phyloP scores from a whole-genome alignment of 2,113 vertebrate species.

The Pachyramphus minor region DNA sequence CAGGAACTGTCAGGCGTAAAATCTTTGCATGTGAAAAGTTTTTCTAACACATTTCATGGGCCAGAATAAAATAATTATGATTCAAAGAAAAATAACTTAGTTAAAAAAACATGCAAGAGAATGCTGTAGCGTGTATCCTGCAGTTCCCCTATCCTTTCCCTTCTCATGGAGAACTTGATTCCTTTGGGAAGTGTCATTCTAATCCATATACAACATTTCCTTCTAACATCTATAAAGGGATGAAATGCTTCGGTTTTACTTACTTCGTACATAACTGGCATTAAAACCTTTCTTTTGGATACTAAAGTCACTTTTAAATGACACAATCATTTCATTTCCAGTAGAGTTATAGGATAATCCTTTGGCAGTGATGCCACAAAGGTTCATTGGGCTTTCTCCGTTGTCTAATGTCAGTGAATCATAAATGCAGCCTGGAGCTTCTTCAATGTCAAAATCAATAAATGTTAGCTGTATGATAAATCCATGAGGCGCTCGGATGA shows the following conservation, averaged over 20 bases:
- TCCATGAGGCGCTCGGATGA: constrained; percentile 85
- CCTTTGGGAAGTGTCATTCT: neutral
- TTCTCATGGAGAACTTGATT: neutral
- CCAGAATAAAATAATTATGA: neutral
- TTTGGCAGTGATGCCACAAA: constrained; percentile 91
- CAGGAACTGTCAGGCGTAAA: neutral
- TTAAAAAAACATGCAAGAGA: neutral
- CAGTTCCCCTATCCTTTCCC: neutral
- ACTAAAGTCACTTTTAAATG: constrained; percentile 93
- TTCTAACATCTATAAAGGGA: constrained; percentile 7
- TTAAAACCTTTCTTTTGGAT: constrained; percentile 95
- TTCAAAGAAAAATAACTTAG: neutral
- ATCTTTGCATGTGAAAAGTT: neutral
- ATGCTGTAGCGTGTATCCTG: neutral
- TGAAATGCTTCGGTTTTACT: constrained; percentile 58
- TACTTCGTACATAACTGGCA: constrained; percentile 85
- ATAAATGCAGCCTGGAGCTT: constrained; percentile 91
- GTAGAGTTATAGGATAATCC: constrained; percentile 93
- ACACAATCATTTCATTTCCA: constrained; percentile 87
- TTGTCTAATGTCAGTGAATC: constrained; percentile 85
- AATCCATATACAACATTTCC: neutral
- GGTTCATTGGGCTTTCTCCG: constrained; percentile 78
- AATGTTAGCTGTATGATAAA: constrained; percentile 93
- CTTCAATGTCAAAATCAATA: constrained; percentile 94
- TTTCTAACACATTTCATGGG: neutral